A percentile compares a stretch with the other conserved stretches of the same genome.
Evolutionary conservation across 2,797 vertebrate genomes (phyloP).

Genomic region (Peromyscus nudipes): DNA sequence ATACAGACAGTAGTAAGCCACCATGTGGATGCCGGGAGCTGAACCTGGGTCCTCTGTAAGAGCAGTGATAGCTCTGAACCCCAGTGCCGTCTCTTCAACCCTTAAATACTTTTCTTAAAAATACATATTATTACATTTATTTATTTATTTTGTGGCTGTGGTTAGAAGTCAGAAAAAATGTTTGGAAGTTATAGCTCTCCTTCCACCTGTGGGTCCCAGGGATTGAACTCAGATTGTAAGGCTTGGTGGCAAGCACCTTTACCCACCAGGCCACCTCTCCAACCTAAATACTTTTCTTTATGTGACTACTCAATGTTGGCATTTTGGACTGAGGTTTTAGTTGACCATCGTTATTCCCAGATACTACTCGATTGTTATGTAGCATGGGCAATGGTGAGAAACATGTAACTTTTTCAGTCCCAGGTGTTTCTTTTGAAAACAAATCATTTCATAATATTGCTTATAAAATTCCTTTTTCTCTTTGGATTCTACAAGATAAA

Average conservation of each 20-base stretch:
- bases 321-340: neutral
- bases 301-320: slow-evolving; percentile 22
- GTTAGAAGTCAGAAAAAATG: neutral
- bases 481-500: slow-evolving; percentile 42
- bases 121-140: neutral
- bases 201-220: neutral
- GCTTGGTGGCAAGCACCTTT: neutral
- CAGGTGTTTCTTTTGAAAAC: slow-evolving; percentile 46
- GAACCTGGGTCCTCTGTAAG: neutral
- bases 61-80: neutral
- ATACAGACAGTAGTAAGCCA: neutral
- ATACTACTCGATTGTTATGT: slow-evolving; percentile 69
- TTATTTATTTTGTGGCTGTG: neutral
- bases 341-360: slow-evolving; percentile 14
- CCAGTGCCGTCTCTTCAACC: neutral
- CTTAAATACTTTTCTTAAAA: slow-evolving; percentile 10
- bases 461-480: slow-evolving; percentile 43
- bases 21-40: neutral
- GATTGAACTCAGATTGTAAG: neutral
- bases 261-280: neutral
- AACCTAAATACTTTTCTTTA: neutral
- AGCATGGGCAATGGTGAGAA: neutral
- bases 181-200: neutral
- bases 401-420: neutral
- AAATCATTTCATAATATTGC: slow-evolving; percentile 22